A percentile compares a stretch with the other conserved stretches of the same genome.
Evolutionary conservation across 2,888 invertebrate species (phyloP).

Genomic region (Dicycla oo): DNA sequence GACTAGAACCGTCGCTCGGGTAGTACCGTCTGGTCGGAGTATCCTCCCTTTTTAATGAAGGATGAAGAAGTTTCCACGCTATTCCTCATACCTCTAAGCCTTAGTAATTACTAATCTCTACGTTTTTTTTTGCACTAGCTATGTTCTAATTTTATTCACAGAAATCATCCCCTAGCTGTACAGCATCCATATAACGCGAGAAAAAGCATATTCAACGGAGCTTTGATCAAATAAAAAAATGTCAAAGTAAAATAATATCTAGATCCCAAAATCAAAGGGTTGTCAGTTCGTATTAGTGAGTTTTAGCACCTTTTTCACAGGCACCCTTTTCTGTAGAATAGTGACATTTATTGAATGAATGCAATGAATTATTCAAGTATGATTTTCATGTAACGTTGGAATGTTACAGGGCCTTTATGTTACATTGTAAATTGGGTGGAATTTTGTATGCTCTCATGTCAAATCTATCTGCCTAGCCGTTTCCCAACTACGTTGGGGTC

Average conservation of each 20-base stretch:
- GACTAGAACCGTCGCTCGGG: not conserved
- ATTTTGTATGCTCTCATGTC: not conserved
- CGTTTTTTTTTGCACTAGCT: not conserved
- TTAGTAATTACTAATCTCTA: not conserved
- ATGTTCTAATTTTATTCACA: not conserved
- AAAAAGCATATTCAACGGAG: not conserved
- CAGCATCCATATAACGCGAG: no score
- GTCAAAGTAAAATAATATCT: constrained; percentile 11
- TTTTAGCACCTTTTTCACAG: constrained; percentile 43
- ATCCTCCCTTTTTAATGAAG: not conserved
- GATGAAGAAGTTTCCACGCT: not conserved
- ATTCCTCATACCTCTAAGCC: not conserved
- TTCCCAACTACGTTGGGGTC: no score
- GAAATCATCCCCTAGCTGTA: not conserved
- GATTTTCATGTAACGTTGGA: constrained; percentile 15
- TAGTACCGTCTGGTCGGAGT: not conserved
- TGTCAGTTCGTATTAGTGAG: constrained; percentile 22
- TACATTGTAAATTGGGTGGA: not conserved
- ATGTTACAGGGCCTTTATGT: not conserved
- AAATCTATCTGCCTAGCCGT: no score
- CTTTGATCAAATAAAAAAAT: not conserved
- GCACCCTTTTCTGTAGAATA: constrained; percentile 56
- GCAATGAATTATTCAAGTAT: constrained; percentile 57
- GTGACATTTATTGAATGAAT: constrained; percentile 65
- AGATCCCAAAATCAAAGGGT: constrained; percentile 24